phyloP scores from a whole-genome alignment of 1,140 invertebrate species.

The Drosophila asahinai region DNA sequence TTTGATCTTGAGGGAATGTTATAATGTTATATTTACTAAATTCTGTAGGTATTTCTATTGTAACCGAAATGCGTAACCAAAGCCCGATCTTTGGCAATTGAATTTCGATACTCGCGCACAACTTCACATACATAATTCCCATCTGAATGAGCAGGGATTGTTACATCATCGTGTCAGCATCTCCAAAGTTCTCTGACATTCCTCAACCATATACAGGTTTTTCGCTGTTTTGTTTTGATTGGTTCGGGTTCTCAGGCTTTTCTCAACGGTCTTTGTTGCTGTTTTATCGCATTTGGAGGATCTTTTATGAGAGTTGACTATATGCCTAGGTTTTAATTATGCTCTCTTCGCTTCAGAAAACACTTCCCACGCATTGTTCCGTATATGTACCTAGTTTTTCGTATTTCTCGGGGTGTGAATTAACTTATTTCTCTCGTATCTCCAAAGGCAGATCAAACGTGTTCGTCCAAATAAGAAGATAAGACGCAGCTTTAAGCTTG shows the following conservation, averaged over 20 bases:
- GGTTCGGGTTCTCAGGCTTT: slow-evolving; percentile 19
- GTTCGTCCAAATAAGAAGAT: slow-evolving; percentile 31
- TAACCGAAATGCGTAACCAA: neutral
- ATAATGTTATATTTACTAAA: too few relatives aligned
- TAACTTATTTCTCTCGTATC: slow-evolving; percentile 20
- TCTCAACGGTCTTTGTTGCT: slow-evolving; percentile 23
- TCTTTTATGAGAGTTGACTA: slow-evolving; percentile 44
- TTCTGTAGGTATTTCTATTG: too few relatives aligned
- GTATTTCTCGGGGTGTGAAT: slow-evolving; percentile 34
- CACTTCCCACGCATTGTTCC: slow-evolving; percentile 67
- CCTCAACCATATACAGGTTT: slow-evolving; percentile 36
- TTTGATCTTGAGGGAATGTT: neutral
- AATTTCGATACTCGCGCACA: neutral
- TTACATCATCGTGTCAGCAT: slow-evolving; percentile 47
- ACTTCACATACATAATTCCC: slow-evolving; percentile 10
- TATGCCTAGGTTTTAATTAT: slow-evolving; percentile 67
- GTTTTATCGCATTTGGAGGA: slow-evolving; percentile 30
- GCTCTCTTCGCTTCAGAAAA: slow-evolving; percentile 56
- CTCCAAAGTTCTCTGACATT: slow-evolving; percentile 28
- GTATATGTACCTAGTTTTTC: slow-evolving; percentile 10
- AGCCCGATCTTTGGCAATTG: neutral
- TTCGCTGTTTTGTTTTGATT: slow-evolving; percentile 1
- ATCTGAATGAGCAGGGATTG: slow-evolving; percentile 1
- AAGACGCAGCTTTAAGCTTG: slow-evolving; percentile 15
- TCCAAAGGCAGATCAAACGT: slow-evolving; percentile 25